phyloP scores from a whole-genome alignment of 2,888 invertebrate species.

The Myopa tessellatipennis region DNA sequence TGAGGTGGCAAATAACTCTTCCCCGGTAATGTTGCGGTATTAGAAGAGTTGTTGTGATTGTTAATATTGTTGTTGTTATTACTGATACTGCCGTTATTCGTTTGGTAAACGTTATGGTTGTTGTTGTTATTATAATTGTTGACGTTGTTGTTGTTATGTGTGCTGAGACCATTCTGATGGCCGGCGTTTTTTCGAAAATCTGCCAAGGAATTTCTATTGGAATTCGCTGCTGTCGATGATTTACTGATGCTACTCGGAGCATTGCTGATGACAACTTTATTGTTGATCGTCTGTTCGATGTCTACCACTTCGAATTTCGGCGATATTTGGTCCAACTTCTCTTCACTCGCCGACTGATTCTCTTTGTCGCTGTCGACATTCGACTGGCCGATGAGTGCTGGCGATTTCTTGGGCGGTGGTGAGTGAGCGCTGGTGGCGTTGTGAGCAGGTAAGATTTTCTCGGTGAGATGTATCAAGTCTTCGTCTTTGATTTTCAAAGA shows the following conservation, averaged over 20 bases:
- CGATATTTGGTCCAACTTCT: slow-evolving; percentile 66
- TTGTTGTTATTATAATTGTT: slow-evolving; percentile 47
- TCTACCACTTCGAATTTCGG: slow-evolving; percentile 56
- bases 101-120: slow-evolving; percentile 50
- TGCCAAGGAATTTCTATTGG: slow-evolving; percentile 61
- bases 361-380: slow-evolving; percentile 79
- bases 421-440: neutral
- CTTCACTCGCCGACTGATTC: slow-evolving; percentile 73
- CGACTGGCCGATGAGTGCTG: slow-evolving; percentile 65
- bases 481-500: slow-evolving; percentile 86
- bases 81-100: slow-evolving; percentile 38
- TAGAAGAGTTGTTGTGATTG: slow-evolving; percentile 45
- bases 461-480: slow-evolving; percentile 70
- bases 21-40: slow-evolving; percentile 6
- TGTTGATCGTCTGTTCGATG: slow-evolving; percentile 47
- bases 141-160: slow-evolving; percentile 51
- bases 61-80: slow-evolving; percentile 56
- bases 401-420: slow-evolving; percentile 65
- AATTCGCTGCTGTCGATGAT: slow-evolving; percentile 41
- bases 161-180: neutral
- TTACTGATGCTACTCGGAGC: slow-evolving; percentile 40
- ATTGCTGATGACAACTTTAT: slow-evolving; percentile 33
- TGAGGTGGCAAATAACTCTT: slow-evolving; percentile 52
- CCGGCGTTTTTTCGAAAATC: slow-evolving; percentile 57
- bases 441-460: slow-evolving; percentile 44